A percentile compares a stretch with the other conserved stretches of the same genome.
These are phyloP conservation scores for Leptura quadrifasciata DNA, from an alignment of 2,888 invertebrate genomes.

Conservation along the genomic window DNA sequence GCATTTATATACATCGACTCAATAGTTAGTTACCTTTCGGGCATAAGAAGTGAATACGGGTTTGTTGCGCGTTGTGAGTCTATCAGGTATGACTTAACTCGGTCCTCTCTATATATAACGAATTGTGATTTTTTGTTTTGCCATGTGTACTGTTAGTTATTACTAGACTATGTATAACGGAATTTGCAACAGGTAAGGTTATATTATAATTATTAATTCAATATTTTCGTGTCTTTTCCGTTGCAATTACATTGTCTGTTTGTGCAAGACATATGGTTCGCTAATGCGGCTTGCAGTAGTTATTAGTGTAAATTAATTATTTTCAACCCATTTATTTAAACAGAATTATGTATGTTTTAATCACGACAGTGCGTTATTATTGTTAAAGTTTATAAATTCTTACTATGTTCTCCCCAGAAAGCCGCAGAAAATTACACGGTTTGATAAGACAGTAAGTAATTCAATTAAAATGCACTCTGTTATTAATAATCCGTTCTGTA, in stretches of 20 bases:
- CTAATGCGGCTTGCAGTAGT: slow-evolving; percentile 36
- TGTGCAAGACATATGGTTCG: slow-evolving; percentile 31
- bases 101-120: too few relatives aligned
- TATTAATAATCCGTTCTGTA: background rate
- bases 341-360: slow-evolving; percentile 32
- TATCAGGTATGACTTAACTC: too few relatives aligned
- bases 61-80: too few relatives aligned
- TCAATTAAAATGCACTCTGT: background rate
- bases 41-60: too few relatives aligned
- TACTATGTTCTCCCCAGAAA: background rate
- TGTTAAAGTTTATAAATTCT: slow-evolving; percentile 16
- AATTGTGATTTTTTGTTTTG: too few relatives aligned
- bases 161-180: too few relatives aligned
- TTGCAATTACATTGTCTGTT: slow-evolving; percentile 12
- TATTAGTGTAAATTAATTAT: slow-evolving; percentile 48
- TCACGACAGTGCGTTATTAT: slow-evolving; percentile 26
- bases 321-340: slow-evolving; percentile 30
- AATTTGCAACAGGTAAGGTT: slow-evolving; percentile 27
- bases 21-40: too few relatives aligned
- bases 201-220: slow-evolving; percentile 17
- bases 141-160: too few relatives aligned
- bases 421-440: background rate
- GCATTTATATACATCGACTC: too few relatives aligned
- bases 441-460: background rate
- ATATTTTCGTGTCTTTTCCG: slow-evolving; percentile 29